Conservation (phyloP, 2,797 vertebrate species). For the Carduelis carduelis region DNA sequence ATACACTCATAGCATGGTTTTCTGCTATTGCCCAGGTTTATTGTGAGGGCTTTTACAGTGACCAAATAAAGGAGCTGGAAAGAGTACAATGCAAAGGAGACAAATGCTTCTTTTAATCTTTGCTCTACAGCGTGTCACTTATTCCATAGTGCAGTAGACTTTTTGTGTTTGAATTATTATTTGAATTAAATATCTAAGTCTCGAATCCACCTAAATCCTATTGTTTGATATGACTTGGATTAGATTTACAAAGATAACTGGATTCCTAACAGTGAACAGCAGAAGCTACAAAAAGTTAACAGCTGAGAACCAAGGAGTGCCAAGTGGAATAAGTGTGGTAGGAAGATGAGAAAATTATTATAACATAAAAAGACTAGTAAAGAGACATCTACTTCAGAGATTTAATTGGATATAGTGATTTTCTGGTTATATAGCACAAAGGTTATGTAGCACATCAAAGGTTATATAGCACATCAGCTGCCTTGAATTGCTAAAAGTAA, state of each 20-base stretch:
- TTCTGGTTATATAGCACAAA: neutral
- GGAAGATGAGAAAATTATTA: neutral
- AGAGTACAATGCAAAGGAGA: neutral
- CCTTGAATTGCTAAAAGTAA: neutral
- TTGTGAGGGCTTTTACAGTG: neutral
- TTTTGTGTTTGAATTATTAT: neutral
- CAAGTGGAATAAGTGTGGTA: neutral
- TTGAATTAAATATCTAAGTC: neutral
- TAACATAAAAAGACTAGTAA: neutral
- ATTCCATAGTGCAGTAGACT: neutral
- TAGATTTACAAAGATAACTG: neutral
- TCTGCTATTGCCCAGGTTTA: neutral
- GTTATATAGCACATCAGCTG: neutral
- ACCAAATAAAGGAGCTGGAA: neutral
- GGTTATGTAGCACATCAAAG: neutral
- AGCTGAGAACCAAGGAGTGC: neutral
- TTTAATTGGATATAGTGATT: neutral
- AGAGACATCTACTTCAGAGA: neutral
- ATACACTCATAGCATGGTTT: neutral
- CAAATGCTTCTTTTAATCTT: neutral
- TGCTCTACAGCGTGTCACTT: neutral
- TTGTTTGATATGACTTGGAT: neutral
- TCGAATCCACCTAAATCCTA: rapidly evolving
- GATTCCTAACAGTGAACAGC: neutral
- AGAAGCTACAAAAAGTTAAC: neutral